These are phyloP conservation scores for Euura lappo DNA, from an alignment of 1,140 invertebrate genomes.

Conservation along the genomic window DNA sequence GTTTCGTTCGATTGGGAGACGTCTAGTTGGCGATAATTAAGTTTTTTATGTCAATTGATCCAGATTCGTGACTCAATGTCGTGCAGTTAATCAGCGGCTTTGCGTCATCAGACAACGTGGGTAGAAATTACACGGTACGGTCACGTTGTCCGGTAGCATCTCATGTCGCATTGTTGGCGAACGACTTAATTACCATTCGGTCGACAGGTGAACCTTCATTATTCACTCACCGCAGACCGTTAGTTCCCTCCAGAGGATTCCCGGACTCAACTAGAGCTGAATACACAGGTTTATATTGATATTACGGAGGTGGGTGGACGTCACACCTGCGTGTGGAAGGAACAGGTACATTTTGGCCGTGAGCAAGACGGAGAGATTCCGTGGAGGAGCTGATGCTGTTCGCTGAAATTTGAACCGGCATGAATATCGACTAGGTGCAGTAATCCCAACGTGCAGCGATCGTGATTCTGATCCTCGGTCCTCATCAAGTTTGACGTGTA, in stretches of 20 bases:
- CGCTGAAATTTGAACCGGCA: neutral
- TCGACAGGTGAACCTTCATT: neutral
- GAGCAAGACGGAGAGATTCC: no score
- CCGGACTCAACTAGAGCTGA: neutral
- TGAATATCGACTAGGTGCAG: neutral
- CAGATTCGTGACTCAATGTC: neutral
- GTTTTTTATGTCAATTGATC: no score
- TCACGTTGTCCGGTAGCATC: neutral
- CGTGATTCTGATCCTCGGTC: neutral
- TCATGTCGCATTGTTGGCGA: neutral
- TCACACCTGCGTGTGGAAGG: no score
- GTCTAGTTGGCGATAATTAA: neutral
- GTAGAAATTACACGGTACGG: neutral
- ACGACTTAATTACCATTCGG: conserved; percentile 5
- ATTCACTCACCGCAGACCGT: neutral
- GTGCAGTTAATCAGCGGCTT: neutral
- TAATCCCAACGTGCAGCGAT: neutral
- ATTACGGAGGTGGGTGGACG: no score
- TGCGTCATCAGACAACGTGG: neutral
- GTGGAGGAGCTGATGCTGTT: neutral
- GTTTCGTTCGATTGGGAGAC: neutral
- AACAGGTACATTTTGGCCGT: no score
- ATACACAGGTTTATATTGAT: neutral
- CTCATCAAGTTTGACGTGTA: neutral
- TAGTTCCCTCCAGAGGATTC: neutral